Evolutionary conservation across 23 tunicate genomes (phyloP).

Genomic region (Diplosoma virens): DNA sequence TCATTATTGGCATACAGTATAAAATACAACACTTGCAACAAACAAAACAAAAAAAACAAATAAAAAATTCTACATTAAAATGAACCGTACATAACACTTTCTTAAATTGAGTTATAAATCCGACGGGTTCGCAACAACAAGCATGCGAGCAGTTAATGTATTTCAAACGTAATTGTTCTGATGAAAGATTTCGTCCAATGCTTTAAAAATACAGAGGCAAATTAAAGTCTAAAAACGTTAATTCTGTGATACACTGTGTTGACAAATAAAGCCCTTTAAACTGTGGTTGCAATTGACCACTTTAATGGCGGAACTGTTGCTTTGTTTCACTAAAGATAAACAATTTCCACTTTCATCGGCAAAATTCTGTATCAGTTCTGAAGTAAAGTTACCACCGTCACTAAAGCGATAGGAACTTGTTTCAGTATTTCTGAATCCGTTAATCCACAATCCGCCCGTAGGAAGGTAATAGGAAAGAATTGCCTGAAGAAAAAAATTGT

Average conservation of each 20-base stretch:
- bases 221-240: background rate
- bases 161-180: no score
- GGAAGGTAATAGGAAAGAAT: background rate
- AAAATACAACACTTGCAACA: no score
- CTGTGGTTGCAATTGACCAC: background rate
- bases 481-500: background rate
- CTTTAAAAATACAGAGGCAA: background rate
- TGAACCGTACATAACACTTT: no score
- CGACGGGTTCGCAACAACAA: no score
- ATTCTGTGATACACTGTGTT: background rate
- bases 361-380: background rate
- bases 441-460: background rate
- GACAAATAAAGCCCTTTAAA: conserved; percentile 11
- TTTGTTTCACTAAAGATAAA: background rate
- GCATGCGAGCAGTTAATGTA: no score
- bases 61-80: no score
- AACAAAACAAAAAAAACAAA: no score
- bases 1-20: no score
- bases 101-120: no score
- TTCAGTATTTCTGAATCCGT: background rate
- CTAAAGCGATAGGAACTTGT: background rate
- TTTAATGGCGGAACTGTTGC: background rate
- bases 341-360: background rate
- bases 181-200: no score
- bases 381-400: background rate